phyloP scores from a whole-genome alignment of 1,140 invertebrate genomes.

The Pogonomyrmex californicus region DNA sequence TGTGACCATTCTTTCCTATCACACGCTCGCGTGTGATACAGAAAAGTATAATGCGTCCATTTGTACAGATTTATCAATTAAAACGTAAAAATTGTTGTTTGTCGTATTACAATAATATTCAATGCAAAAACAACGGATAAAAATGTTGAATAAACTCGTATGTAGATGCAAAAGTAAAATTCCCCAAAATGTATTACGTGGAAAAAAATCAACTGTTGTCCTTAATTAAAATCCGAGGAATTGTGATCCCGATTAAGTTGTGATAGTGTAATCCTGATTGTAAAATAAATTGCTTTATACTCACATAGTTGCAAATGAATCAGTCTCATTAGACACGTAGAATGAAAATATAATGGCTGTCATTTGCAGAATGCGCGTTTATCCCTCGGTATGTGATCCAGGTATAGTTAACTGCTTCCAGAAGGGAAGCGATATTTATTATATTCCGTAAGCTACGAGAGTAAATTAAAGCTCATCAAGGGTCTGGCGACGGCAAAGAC shows the following conservation, averaged over 20 bases:
- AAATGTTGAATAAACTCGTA: constrained; percentile 5
- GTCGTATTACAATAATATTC: not conserved
- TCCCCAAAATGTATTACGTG: not conserved
- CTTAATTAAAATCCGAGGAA: constrained; percentile 30
- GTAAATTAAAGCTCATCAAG: constrained; percentile 71
- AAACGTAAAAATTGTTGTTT: not conserved
- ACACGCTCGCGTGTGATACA: not conserved
- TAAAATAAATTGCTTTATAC: constrained; percentile 43
- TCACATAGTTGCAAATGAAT: constrained; percentile 5
- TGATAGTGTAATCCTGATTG: constrained; percentile 17
- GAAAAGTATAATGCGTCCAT: not conserved
- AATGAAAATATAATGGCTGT: constrained; percentile 73
- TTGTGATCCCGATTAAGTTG: constrained; percentile 16
- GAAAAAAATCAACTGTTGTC: not conserved
- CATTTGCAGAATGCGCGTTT: constrained; percentile 67
- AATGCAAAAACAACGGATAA: not conserved
- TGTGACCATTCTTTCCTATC: not conserved
- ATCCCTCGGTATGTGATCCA: constrained; percentile 51
- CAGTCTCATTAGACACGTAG: constrained; percentile 57
- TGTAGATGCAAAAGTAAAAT: not conserved
- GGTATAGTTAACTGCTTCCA: constrained; percentile 64
- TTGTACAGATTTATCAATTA: not conserved
- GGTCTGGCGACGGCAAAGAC: constrained; percentile 58
- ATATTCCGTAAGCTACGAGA: constrained; percentile 66
- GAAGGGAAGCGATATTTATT: constrained; percentile 64